Base-by-base conservation (phyloP, 1,140 invertebrate genomes). In the Chrysomallon squamiferum region DNA sequence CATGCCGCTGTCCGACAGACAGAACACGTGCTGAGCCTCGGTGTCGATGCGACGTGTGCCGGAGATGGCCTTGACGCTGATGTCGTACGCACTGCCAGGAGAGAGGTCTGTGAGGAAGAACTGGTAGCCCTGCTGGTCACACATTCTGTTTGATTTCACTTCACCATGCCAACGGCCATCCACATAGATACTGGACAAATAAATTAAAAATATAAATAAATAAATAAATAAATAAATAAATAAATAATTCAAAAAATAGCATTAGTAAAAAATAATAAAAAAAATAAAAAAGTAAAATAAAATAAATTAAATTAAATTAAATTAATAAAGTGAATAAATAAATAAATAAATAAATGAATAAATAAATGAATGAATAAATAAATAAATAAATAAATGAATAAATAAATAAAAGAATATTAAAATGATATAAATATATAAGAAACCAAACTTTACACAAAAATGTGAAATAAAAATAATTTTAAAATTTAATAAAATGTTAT, bases 81-180 rank as follows among this genome's bases (percentile, higher is more conserved):
- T 76, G 59, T 86, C 84, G 65, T 83, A 85, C 38, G 73, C 73
- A 65, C 82, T 74, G 54, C 82, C 82, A 25, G 83, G 77, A 13
- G 68, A 70, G 2, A 86, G 74, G 67, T 83, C 80, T 52, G 75
- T 84, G 20, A 86, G 70, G 57, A 74, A 79, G 66, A 81, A 86
- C 66, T 85, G 84, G 64, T 85, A 85, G 20, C 82, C 84, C 60
- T 83, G 74, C 50, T 76, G 76, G 70, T 84, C 77, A 47, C 73
- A 67, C 20, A 75, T 43, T 13, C 67, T 66, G 57, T 76, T 83
- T 9, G 82, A 74, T 32, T 77, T 79, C 30, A 84, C 76, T 65
- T 85, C 82, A 11, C 81, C 84, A 68, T 82, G 78, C 72, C 73
- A 82, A 59, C 75, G 76, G 9, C 73, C 77, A 72, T 86, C 80